Percentiles rank a stretch among this genome's conserved stretches.
These are phyloP conservation scores for Aphelocoma californica DNA, from an alignment of 2,797 vertebrate genomes.

Conservation along the genomic window DNA sequence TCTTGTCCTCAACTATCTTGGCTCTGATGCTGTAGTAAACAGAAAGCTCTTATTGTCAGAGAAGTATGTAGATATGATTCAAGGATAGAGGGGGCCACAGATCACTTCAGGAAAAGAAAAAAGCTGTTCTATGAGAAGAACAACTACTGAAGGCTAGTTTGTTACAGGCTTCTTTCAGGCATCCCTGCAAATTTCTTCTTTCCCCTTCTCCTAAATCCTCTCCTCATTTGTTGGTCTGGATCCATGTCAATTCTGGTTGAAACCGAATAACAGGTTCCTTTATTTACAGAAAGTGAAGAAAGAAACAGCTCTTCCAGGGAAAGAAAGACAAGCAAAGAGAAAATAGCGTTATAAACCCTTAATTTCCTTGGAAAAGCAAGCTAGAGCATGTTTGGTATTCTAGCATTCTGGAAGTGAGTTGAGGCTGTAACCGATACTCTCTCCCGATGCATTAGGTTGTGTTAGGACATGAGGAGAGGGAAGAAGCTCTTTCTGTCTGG, in stretches of 20 bases:
- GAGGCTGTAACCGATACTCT: neutral
- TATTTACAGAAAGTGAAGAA: neutral
- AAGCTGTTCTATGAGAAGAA: neutral
- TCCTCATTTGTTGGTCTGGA: neutral
- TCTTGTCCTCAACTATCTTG: constrained; percentile 45
- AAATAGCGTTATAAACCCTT: neutral
- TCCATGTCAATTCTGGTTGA: neutral
- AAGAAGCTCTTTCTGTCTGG: neutral
- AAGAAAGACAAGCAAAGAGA: neutral
- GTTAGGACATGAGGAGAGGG: neutral
- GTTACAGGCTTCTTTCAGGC: neutral
- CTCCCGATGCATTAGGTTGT: neutral
- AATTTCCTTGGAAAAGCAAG: neutral
- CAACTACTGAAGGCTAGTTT: neutral
- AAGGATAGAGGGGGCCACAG: neutral
- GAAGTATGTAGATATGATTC: constrained; percentile 9
- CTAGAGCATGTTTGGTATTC: neutral
- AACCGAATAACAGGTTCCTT: neutral
- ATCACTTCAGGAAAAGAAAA: neutral
- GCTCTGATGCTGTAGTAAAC: constrained; percentile 21
- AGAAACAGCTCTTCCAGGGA: neutral
- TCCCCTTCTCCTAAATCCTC: neutral
- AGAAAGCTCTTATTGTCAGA: constrained; percentile 35
- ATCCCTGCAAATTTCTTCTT: neutral
- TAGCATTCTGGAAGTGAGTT: neutral